Evolutionary conservation across 2,797 vertebrate genomes (phyloP).

Genomic region (Lophius americanus): DNA sequence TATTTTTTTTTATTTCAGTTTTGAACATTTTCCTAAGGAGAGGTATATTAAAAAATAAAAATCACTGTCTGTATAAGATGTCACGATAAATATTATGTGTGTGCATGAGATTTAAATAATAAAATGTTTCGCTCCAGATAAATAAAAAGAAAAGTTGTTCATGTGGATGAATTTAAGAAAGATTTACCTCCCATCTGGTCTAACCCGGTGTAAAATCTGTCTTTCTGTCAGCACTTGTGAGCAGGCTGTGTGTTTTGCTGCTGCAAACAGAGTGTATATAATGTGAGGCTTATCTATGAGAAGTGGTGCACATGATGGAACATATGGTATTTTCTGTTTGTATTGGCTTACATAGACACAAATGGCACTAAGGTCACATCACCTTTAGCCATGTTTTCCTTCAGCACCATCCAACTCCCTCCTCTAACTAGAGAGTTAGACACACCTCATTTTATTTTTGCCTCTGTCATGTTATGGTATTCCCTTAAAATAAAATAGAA

Average conservation of each 20-base stretch:
- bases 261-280: constrained; percentile 42
- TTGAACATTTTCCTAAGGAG: not conserved
- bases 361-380: not conserved
- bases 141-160: too few species aligned
- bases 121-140: too few species aligned
- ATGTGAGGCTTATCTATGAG: constrained; percentile 48
- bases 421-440: too few species aligned
- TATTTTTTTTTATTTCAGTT: too few species aligned
- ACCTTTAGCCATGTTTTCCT: too few species aligned
- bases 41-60: not conserved
- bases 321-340: constrained; percentile 52
- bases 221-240: not conserved
- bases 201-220: not conserved
- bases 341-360: constrained; percentile 11
- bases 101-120: not conserved
- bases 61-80: too few species aligned
- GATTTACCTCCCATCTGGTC: not conserved
- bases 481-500: too few species aligned
- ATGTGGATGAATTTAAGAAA: not conserved
- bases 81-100: too few species aligned
- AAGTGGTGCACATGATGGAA: constrained; percentile 59
- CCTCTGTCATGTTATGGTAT: too few species aligned
- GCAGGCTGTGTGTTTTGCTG: constrained; percentile 26
- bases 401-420: too few species aligned
- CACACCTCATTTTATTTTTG: too few species aligned